Conservation (phyloP, 2,797 vertebrate genomes). For the Hafferia zeledoni region DNA sequence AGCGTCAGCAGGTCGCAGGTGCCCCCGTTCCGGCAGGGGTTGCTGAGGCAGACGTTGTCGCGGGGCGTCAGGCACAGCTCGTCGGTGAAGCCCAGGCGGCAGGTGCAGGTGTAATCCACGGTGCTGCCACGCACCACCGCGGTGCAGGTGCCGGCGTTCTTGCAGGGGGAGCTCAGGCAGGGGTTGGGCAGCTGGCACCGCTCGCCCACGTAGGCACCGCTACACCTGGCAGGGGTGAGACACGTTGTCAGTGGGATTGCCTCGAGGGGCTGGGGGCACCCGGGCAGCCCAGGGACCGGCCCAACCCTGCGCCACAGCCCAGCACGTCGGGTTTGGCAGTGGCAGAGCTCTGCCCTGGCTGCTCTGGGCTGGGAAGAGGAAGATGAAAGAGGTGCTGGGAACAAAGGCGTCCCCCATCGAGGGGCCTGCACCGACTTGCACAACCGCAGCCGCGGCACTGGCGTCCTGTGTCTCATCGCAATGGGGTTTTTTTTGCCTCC, state of each 20-base stretch:
- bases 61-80: conserved; percentile 90
- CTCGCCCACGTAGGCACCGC: conserved; percentile 81
- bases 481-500: neutral
- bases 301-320: neutral
- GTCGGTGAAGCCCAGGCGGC: conserved; percentile 89
- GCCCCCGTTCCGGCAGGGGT: conserved; percentile 92
- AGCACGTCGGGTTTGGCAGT: neutral
- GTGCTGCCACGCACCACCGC: conserved; percentile 76
- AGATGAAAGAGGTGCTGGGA: conserved; percentile 45
- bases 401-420: conserved; percentile 1
- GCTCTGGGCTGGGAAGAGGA: neutral
- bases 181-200: conserved; percentile 89
- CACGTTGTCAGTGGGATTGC: rapidly evolving
- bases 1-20: conserved; percentile 88
- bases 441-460: neutral
- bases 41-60: conserved; percentile 90
- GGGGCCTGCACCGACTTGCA: conserved; percentile 21
- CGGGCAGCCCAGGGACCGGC: rapidly evolving
- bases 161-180: conserved; percentile 90
- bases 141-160: conserved; percentile 87
- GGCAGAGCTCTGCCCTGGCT: neutral
- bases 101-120: conserved; percentile 84
- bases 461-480: neutral
- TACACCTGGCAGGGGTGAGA: conserved; percentile 78
- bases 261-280: neutral